Conservation (phyloP, 2,113 vertebrate genomes). For the Carassius carassius region DNA sequence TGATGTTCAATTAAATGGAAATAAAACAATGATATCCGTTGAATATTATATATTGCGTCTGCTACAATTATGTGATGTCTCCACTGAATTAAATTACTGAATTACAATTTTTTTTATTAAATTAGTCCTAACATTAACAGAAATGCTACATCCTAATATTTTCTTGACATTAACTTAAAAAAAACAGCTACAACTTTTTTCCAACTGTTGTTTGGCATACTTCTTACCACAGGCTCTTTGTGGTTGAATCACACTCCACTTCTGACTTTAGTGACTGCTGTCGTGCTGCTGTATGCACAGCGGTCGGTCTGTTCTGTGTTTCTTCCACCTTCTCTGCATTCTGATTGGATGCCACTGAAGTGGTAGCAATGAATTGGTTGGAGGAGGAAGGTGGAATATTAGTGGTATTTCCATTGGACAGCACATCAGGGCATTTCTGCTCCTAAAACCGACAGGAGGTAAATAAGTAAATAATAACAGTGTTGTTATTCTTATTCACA, state of each 20-base stretch:
- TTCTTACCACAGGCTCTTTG: slow-evolving; percentile 63
- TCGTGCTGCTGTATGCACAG: slow-evolving; percentile 21
- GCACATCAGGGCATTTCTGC: slow-evolving; percentile 65
- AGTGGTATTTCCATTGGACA: slow-evolving; percentile 56
- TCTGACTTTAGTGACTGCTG: neutral
- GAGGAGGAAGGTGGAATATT: slow-evolving; percentile 51
- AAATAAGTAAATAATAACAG: neutral
- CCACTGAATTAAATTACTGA: too few relatives aligned
- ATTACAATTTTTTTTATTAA: neutral
- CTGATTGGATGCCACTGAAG: slow-evolving; percentile 55
- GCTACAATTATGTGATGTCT: too few relatives aligned
- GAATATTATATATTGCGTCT: too few relatives aligned
- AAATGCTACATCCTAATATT: too few relatives aligned
- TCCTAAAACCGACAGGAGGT: slow-evolving; percentile 61
- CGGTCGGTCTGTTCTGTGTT: slow-evolving; percentile 16
- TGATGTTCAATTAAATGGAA: too few relatives aligned
- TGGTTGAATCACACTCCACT: slow-evolving; percentile 42
- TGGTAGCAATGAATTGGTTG: slow-evolving; percentile 57
- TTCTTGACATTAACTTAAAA: neutral
- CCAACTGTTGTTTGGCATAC: too few relatives aligned
- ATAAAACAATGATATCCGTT: too few relatives aligned
- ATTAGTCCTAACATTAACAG: neutral
- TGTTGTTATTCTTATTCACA: neutral
- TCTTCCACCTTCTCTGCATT: slow-evolving; percentile 57
- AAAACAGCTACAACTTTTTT: neutral